A percentile compares a stretch with the other conserved stretches of the same genome.
These are phyloP conservation scores for Hycleus phaleratus DNA, from an alignment of 1,140 invertebrate genomes.

Conservation along the genomic window DNA sequence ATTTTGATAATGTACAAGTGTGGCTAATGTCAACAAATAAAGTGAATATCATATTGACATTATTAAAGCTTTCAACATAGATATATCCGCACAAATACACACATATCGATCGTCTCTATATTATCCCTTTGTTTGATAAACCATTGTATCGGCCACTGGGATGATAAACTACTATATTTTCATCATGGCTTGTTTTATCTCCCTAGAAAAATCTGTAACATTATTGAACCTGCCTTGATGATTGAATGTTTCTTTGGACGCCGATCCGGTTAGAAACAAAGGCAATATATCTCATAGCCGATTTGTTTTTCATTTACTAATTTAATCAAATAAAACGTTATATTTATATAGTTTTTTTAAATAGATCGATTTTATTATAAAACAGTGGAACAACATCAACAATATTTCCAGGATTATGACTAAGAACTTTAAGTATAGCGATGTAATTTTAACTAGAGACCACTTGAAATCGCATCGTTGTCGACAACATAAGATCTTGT, in stretches of 20 bases:
- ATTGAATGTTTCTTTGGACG: slow-evolving; percentile 16
- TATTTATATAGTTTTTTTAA: no score
- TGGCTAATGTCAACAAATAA: slow-evolving; percentile 22
- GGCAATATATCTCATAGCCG: slow-evolving; percentile 9
- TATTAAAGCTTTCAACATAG: slow-evolving; percentile 20
- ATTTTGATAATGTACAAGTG: neutral
- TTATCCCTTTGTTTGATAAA: slow-evolving; percentile 24
- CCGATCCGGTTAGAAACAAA: slow-evolving; percentile 10
- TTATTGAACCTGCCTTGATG: slow-evolving; percentile 13
- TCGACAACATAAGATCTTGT: no score
- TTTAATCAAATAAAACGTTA: slow-evolving; percentile 2
- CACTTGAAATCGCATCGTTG: no score
- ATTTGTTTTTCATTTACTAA: slow-evolving; percentile 15
- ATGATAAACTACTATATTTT: slow-evolving; percentile 20
- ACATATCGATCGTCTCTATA: slow-evolving; percentile 1
- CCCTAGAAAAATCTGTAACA: slow-evolving; percentile 10
- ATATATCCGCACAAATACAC: no score
- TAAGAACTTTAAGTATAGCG: no score
- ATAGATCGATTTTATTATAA: no score
- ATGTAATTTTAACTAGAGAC: no score
- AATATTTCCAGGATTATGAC: no score
- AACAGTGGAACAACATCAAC: no score
- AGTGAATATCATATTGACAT: slow-evolving; percentile 23
- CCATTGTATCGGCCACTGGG: slow-evolving; percentile 24
- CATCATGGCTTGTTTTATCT: slow-evolving; percentile 13